phyloP scores from a whole-genome alignment of 2,888 invertebrate genomes.

The Anodontia alba region DNA sequence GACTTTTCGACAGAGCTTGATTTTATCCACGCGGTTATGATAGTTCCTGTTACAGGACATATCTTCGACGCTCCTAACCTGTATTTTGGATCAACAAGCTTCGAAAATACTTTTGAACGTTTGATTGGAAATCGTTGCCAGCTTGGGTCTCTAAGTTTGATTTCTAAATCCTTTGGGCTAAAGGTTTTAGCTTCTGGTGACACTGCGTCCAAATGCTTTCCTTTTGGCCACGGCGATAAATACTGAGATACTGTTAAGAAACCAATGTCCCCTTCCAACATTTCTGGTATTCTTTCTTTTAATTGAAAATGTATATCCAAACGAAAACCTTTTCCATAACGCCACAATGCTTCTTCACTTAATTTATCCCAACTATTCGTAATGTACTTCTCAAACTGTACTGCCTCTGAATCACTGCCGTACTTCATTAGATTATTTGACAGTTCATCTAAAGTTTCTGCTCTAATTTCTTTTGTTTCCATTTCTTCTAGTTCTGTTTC shows the following conservation, averaged over 20 bases:
- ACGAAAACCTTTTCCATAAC: not conserved
- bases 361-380: not conserved
- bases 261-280: not conserved
- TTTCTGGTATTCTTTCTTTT: not conserved
- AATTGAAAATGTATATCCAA: not conserved
- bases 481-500: constrained; percentile 1
- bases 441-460: not conserved
- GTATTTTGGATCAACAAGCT: not conserved
- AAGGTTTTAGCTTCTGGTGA: not conserved
- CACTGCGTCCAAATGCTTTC: not conserved
- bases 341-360: not conserved
- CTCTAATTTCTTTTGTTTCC: not conserved
- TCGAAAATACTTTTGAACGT: not conserved
- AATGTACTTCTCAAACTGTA: not conserved
- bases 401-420: constrained; percentile 1
- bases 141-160: not conserved
- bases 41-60: not conserved
- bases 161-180: not conserved
- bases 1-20: too few relatives aligned
- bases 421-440: not conserved
- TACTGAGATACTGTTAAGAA: not conserved
- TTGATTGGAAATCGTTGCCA: not conserved
- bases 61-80: not conserved
- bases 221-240: not conserved
- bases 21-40: not conserved